A percentile compares a stretch with the other conserved stretches of the same genome.
Evolutionary conservation across 2,113 vertebrate genomes (phyloP).

Genomic region (Hiodon alosoides): DNA sequence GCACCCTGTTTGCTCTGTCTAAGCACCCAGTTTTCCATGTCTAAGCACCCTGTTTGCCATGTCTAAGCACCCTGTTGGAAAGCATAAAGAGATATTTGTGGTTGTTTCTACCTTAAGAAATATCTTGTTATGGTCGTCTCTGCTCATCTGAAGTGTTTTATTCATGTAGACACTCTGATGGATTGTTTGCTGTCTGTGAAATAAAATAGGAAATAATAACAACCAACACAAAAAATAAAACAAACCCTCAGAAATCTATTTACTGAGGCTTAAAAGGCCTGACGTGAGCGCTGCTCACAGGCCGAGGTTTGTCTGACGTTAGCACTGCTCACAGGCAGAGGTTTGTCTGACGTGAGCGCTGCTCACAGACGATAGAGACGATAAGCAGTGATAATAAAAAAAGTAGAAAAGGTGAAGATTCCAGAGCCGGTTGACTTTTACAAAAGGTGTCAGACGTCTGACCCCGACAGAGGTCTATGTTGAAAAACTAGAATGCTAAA

Average conservation of each 20-base stretch:
- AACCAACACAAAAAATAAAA: conserved; percentile 2
- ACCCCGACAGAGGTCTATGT: no score
- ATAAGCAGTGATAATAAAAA: no score
- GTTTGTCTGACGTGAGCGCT: no score
- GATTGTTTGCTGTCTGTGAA: neutral
- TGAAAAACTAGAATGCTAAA: no score
- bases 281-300: no score
- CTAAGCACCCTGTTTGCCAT: neutral
- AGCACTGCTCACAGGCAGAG: no score
- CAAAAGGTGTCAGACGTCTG: no score
- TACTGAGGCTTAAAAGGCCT: neutral
- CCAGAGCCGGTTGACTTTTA: no score
- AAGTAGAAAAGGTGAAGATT: no score
- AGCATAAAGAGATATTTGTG: neutral
- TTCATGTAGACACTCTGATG: neutral
- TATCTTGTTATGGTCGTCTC: neutral
- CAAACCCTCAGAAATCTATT: neutral
- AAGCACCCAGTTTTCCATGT: neutral
- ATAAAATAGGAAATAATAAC: neutral
- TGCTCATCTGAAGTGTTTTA: neutral
- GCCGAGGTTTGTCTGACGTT: no score
- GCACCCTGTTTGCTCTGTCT: neutral
- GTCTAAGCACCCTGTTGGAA: neutral
- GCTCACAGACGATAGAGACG: no score
- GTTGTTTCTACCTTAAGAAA: neutral